Percentiles rank a stretch among this genome's conserved stretches.
Conservation (phyloP, 2,888 invertebrate genomes). For the Andrena chrysosceles region DNA sequence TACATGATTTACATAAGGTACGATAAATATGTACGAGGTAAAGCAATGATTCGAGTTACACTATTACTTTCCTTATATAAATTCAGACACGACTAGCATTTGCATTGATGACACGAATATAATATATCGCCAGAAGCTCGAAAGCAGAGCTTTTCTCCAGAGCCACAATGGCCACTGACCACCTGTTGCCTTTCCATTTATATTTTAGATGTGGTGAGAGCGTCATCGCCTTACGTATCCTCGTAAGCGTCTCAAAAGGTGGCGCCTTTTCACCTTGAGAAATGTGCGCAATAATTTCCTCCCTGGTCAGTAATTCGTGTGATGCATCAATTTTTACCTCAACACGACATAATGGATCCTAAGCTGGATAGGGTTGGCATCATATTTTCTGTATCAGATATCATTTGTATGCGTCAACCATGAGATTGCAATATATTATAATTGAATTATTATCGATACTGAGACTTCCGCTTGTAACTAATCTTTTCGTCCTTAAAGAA, state of each 20-base stretch:
- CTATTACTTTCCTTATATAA: conserved; percentile 78
- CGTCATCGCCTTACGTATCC: conserved; percentile 69
- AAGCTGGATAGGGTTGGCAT: background rate
- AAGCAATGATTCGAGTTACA: conserved; percentile 37
- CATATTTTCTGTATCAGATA: too few species aligned
- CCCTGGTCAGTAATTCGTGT: background rate
- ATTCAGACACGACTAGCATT: conserved; percentile 81
- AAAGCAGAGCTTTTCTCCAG: conserved; percentile 79
- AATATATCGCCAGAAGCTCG: conserved; percentile 78
- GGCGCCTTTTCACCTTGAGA: conserved; percentile 35
- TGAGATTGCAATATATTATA: too few species aligned
- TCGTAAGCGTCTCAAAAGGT: conserved; percentile 54
- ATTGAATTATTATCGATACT: too few species aligned
- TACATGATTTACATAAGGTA: too few species aligned
- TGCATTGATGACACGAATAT: conserved; percentile 83
- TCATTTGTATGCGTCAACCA: too few species aligned
- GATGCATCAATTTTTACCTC: conserved; percentile 9
- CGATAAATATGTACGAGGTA: too few species aligned
- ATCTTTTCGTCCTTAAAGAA: too few species aligned
- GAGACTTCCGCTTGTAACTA: too few species aligned
- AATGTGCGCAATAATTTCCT: conserved; percentile 16
- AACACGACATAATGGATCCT: background rate
- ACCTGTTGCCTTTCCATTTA: conserved; percentile 84
- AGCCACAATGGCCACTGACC: conserved; percentile 81
- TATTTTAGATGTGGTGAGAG: conserved; percentile 79